Conservation (phyloP, 2,113 vertebrate species). For the Turdus rufiventris region DNA sequence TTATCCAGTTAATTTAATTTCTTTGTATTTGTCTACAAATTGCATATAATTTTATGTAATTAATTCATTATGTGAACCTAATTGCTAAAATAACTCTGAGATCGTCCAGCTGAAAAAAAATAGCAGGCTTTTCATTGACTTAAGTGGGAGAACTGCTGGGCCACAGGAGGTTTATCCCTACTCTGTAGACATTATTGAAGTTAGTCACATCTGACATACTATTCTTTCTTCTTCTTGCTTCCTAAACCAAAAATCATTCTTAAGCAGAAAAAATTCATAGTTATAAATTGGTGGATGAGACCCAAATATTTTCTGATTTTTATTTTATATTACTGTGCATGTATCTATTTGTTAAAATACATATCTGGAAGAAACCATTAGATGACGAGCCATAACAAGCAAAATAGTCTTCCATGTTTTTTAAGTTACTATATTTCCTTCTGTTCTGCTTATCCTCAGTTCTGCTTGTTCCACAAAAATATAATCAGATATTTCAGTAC, state of each 20-base stretch:
- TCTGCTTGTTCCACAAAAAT: background rate
- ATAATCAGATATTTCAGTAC: background rate
- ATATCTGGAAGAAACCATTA: background rate
- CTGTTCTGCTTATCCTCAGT: background rate
- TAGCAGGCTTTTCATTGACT: background rate
- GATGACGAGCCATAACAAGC: background rate
- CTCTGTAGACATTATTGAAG: background rate
- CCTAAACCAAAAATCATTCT: background rate
- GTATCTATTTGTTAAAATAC: background rate
- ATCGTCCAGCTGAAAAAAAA: background rate
- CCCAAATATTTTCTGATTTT: background rate
- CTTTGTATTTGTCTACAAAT: conserved; percentile 17
- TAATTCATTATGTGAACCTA: conserved; percentile 8
- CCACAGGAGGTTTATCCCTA: background rate
- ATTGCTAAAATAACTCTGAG: conserved; percentile 10
- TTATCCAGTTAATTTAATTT: conserved; percentile 32
- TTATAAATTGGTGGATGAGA: background rate
- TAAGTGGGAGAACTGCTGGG: background rate
- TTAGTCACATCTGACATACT: background rate
- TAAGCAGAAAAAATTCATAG: background rate
- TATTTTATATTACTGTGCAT: background rate
- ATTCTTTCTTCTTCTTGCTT: background rate
- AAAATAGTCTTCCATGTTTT: background rate
- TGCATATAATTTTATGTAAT: conserved; percentile 17
- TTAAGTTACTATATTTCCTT: background rate